Conservation (phyloP, 2,797 vertebrate genomes). For the Selene dorsalis region DNA sequence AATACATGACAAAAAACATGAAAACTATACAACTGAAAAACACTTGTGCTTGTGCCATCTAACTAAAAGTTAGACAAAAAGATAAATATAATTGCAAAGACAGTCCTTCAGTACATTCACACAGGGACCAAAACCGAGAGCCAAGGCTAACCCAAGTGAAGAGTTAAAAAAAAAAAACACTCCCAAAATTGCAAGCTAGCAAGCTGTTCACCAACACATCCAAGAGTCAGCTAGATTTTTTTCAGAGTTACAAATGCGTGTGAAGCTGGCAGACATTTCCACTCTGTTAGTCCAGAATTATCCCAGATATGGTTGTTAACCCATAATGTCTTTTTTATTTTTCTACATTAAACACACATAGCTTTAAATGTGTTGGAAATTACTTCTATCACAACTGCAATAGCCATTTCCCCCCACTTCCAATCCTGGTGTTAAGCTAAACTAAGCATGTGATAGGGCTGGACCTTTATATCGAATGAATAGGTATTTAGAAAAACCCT, state of each 20-base stretch:
- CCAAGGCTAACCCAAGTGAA: not conserved
- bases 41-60: not conserved
- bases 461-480: not conserved
- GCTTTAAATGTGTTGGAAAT: not conserved
- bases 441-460: not conserved
- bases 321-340: not conserved
- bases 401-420: not conserved
- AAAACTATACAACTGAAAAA: not conserved
- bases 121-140: not conserved
- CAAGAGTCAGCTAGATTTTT: not conserved
- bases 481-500: not conserved
- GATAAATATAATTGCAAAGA: not conserved
- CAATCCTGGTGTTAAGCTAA: not conserved
- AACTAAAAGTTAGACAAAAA: not conserved
- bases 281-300: not conserved
- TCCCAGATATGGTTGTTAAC: not conserved
- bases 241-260: constrained; percentile 10
- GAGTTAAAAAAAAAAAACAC: not conserved
- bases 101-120: not conserved
- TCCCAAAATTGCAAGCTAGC: not conserved
- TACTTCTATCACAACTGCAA: not conserved
- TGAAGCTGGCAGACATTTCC: not conserved
- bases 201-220: constrained; percentile 14
- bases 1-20: not conserved
- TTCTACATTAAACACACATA: not conserved